Conservation (phyloP, 2,113 vertebrate genomes). For the Pholis gunnellus region DNA sequence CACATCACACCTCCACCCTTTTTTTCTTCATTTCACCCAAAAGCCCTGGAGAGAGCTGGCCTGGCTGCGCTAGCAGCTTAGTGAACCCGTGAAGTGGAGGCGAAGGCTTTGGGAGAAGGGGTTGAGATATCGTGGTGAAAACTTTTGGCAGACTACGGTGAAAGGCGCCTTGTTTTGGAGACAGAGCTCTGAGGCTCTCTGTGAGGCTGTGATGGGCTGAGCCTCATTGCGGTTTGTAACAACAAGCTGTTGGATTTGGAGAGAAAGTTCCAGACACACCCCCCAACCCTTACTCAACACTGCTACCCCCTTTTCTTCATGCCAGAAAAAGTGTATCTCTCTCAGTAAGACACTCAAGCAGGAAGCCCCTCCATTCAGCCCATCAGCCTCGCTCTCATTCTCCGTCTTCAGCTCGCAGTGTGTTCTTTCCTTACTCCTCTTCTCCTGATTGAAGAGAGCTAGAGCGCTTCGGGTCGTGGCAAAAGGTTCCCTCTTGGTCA, state of each 20-base stretch:
- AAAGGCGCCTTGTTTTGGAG: conserved; percentile 55
- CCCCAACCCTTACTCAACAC: conserved; percentile 38
- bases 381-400: conserved; percentile 9
- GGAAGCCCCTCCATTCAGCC: conserved; percentile 44
- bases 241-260: conserved; percentile 74
- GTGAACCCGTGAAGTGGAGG: conserved; percentile 36
- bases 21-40: conserved; percentile 10
- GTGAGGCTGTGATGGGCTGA: conserved; percentile 41
- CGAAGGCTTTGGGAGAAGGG: conserved; percentile 33
- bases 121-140: conserved; percentile 41
- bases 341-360: conserved; percentile 44
- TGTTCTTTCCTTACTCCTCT: conserved; percentile 11
- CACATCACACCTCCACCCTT: conserved; percentile 47
- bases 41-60: conserved; percentile 23
- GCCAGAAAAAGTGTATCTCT: conserved; percentile 47
- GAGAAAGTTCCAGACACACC: conserved; percentile 74
- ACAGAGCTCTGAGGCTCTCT: conserved; percentile 47
- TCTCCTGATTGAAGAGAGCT: conserved; percentile 50
- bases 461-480: conserved; percentile 36
- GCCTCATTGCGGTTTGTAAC: conserved; percentile 72
- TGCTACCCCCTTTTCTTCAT: conserved; percentile 11
- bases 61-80: conserved; percentile 24
- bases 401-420: conserved; percentile 12
- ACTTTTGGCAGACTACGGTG: conserved; percentile 55
- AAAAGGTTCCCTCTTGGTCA: conserved; percentile 54